Conservation (phyloP, 2,888 invertebrate genomes). For the Himalopsyche kuldschensis region DNA sequence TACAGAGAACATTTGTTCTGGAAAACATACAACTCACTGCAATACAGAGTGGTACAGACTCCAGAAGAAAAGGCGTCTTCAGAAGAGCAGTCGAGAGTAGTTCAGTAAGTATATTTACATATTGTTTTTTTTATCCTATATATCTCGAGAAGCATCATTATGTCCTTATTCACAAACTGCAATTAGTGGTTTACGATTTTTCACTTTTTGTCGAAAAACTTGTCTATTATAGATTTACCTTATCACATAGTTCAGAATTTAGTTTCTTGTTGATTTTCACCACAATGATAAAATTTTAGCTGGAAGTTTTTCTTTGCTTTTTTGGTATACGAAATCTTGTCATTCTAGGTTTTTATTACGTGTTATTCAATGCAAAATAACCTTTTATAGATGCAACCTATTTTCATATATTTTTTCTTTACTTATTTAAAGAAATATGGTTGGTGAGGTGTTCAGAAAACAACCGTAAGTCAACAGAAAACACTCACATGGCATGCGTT, state of each 20-base stretch:
- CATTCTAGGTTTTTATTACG: background rate
- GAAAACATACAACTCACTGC: constrained; percentile 82
- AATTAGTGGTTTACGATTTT: too few relatives aligned
- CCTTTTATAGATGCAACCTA: background rate
- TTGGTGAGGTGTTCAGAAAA: constrained; percentile 71
- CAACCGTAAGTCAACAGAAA: constrained; percentile 66
- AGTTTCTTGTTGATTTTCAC: background rate
- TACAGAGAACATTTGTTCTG: constrained; percentile 80
- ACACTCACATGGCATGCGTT: background rate
- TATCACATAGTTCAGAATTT: background rate
- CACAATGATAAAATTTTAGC: background rate
- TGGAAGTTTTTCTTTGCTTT: background rate
- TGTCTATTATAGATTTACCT: too few relatives aligned
- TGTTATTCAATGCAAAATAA: background rate
- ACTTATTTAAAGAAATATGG: constrained; percentile 57
- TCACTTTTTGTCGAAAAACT: too few relatives aligned
- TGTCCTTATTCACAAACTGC: too few relatives aligned
- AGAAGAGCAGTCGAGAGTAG: constrained; percentile 70
- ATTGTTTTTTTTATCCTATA: too few relatives aligned
- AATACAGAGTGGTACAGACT: constrained; percentile 82
- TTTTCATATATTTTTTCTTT: constrained; percentile 43
- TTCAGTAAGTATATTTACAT: constrained; percentile 67
- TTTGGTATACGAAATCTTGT: too few relatives aligned
- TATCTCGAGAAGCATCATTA: too few relatives aligned
- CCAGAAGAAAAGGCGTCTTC: constrained; percentile 68